phyloP scores from a whole-genome alignment of 2,113 vertebrate species.

The Chinchilla lanigera region DNA sequence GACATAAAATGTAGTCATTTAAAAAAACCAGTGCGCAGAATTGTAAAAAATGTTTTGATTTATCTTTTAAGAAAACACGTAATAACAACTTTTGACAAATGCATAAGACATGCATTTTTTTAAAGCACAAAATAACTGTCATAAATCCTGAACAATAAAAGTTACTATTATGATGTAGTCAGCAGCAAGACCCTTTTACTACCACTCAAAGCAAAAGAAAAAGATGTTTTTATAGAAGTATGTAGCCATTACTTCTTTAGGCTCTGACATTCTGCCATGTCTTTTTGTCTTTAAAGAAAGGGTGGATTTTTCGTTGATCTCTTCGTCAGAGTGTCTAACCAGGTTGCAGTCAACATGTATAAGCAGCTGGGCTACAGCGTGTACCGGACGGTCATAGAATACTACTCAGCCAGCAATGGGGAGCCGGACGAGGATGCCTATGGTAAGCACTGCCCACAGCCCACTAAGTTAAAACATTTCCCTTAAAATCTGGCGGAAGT shows the following conservation, averaged over 20 bases:
- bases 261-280: conserved; percentile 50
- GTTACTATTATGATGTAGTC: not conserved
- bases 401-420: conserved; percentile 97
- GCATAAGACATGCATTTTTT: not conserved
- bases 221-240: not conserved
- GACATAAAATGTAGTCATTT: not conserved
- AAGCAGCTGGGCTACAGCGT: conserved; percentile 97
- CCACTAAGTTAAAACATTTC: not conserved
- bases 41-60: not conserved
- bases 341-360: conserved; percentile 98
- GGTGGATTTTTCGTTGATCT: conserved; percentile 98
- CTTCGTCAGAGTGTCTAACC: conserved; percentile 98
- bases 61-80: conserved; percentile 16
- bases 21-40: not conserved
- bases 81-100: not conserved
- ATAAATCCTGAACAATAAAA: not conserved
- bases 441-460: conserved; percentile 84
- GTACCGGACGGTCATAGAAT: conserved; percentile 96
- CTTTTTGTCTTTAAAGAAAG: conserved; percentile 87
- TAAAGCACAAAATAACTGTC: not conserved
- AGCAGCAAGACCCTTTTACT: not conserved
- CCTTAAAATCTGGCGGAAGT: not conserved
- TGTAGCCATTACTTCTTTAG: not conserved
- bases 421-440: conserved; percentile 98
- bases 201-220: conserved; percentile 16